Conservation (phyloP, 2,113 vertebrate species). For the Brienomyrus longianalis region DNA sequence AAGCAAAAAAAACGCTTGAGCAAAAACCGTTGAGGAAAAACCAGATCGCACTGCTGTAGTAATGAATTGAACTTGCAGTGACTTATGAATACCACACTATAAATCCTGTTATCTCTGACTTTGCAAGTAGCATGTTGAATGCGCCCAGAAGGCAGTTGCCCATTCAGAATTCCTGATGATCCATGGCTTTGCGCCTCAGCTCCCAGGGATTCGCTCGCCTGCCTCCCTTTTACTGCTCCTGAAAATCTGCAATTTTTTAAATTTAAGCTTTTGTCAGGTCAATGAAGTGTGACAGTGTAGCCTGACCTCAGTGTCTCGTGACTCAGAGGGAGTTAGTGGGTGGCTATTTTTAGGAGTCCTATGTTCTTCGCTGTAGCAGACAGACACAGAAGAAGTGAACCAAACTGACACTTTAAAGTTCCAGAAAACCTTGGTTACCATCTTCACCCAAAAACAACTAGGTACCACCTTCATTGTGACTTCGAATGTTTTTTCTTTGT, state of each 20-base stretch:
- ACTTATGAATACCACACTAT: background rate
- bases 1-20: background rate
- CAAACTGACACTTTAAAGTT: background rate
- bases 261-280: background rate
- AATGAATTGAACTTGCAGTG: background rate
- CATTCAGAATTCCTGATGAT: background rate
- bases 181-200: background rate
- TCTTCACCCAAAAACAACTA: background rate
- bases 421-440: background rate
- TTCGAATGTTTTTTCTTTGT: background rate
- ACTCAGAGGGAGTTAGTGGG: background rate
- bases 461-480: background rate
- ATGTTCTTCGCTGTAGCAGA: background rate
- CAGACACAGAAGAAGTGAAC: background rate
- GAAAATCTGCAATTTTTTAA: background rate
- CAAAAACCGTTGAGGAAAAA: background rate
- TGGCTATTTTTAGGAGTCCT: background rate
- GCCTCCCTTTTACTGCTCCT: background rate
- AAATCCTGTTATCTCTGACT: background rate
- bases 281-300: background rate
- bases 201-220: background rate
- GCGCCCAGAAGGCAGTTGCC: background rate
- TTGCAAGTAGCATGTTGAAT: background rate
- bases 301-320: background rate
- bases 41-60: background rate